These are phyloP conservation scores for Aphelenchoides besseyi DNA, from an alignment of 1,140 invertebrate species.

Conservation along the genomic window DNA sequence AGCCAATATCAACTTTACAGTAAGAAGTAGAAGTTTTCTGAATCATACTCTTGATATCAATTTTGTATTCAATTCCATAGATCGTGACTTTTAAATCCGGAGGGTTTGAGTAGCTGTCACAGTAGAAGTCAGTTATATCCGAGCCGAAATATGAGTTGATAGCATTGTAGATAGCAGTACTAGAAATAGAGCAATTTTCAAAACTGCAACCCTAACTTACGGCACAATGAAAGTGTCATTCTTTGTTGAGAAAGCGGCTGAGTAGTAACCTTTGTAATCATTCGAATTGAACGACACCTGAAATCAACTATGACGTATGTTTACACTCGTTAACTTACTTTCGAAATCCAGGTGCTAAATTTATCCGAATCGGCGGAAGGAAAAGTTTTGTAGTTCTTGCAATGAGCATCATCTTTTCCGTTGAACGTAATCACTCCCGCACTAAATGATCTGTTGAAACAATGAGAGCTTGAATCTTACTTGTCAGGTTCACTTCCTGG, in stretches of 20 bases:
- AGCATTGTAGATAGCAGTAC: neutral
- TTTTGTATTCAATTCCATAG: slow-evolving; percentile 3
- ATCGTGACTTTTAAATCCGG: slow-evolving; percentile 10
- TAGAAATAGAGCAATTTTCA: neutral
- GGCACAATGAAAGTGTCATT: neutral
- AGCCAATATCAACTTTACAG: no score
- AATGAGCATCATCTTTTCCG: neutral
- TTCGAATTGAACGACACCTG: neutral
- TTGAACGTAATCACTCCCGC: slow-evolving; percentile 3
- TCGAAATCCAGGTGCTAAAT: neutral
- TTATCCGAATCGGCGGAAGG: neutral
- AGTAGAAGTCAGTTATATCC: neutral
- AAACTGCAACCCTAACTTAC: neutral
- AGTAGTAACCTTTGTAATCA: neutral
- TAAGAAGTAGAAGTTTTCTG: no score
- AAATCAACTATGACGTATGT: neutral
- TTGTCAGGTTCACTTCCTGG: slow-evolving; percentile 11
- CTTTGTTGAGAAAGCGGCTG: neutral
- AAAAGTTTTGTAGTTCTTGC: neutral
- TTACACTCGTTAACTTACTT: neutral
- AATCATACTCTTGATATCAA: neutral
- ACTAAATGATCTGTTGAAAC: no score
- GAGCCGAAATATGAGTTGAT: neutral
- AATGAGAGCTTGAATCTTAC: no score
- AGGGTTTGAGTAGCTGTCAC: neutral